Conservation (phyloP, 2,888 invertebrate species). For the Phymatocera aterrima region DNA sequence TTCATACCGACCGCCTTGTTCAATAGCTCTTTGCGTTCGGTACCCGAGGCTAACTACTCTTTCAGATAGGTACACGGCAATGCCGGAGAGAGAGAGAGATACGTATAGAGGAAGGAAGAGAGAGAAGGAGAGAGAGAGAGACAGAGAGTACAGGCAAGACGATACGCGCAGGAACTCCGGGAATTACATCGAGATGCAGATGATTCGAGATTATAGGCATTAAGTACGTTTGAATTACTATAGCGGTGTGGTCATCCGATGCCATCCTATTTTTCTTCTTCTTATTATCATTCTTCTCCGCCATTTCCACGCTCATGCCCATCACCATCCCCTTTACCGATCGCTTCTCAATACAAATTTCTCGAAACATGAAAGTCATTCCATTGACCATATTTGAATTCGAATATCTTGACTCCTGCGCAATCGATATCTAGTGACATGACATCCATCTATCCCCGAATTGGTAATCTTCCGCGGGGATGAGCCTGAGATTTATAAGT, state of each 20-base stretch:
- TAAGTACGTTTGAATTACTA: conserved; percentile 66
- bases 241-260: conserved; percentile 29
- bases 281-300: neutral
- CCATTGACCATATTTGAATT: too few species aligned
- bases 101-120: neutral
- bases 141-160: conserved; percentile 10
- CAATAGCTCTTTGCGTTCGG: conserved; percentile 42
- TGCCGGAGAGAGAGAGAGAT: neutral
- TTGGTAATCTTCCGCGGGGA: too few species aligned
- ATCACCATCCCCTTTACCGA: neutral
- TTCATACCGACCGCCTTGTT: conserved; percentile 48
- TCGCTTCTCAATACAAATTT: neutral
- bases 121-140: conserved; percentile 8
- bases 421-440: too few species aligned
- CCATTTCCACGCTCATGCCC: neutral
- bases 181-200: conserved; percentile 61
- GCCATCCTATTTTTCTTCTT: conserved; percentile 1
- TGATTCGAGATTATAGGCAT: conserved; percentile 72
- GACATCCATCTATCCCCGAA: too few species aligned
- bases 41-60: conserved; percentile 29
- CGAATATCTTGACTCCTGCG: too few species aligned
- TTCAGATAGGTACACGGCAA: conserved; percentile 47
- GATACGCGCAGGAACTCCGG: conserved; percentile 30
- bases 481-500: too few species aligned
- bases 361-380: neutral